Percentiles rank a stretch among this genome's conserved stretches.
Conservation (phyloP, 2,888 invertebrate species). For the Isotomurus palustris region DNA sequence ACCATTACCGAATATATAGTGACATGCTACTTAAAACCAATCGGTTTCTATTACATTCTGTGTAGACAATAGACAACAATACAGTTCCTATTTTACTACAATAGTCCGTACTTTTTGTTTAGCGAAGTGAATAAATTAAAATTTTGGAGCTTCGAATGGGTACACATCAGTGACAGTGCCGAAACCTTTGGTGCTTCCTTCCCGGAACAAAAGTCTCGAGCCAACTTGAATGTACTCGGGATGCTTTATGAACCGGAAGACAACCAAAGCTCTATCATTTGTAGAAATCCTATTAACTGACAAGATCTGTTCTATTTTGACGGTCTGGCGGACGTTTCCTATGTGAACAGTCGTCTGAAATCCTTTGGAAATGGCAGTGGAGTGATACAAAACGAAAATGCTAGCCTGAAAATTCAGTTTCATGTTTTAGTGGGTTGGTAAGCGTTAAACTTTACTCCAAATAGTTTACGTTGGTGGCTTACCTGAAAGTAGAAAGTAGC, state of each 20-base stretch:
- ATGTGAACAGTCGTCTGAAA: constrained; percentile 92
- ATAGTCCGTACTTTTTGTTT: too few relatives aligned
- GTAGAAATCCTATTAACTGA: constrained; percentile 65
- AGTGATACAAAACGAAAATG: constrained; percentile 82
- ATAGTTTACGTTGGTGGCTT: constrained; percentile 14
- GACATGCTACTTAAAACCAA: too few relatives aligned
- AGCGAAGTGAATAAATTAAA: too few relatives aligned
- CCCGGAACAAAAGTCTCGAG: constrained; percentile 74
- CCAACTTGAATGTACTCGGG: constrained; percentile 82
- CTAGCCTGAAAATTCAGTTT: constrained; percentile 62
- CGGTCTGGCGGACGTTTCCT: constrained; percentile 91
- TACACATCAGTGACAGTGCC: constrained; percentile 76
- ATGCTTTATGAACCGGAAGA: constrained; percentile 81
- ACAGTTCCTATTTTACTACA: too few relatives aligned
- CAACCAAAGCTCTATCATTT: constrained; percentile 77
- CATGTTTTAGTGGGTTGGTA: neutral
- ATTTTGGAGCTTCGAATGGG: constrained; percentile 50
- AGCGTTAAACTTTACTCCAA: neutral
- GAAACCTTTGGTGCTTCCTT: constrained; percentile 78
- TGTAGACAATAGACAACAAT: too few relatives aligned
- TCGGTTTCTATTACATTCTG: too few relatives aligned
- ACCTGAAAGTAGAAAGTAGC: constrained; percentile 58
- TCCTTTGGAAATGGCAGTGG: constrained; percentile 74
- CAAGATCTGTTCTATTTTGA: constrained; percentile 63
- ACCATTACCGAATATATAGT: too few relatives aligned